Percentiles rank a stretch among this genome's conserved stretches.
These are phyloP conservation scores for Poecilobothrus nobilitatus DNA, from an alignment of 2,888 invertebrate genomes.

Conservation along the genomic window DNA sequence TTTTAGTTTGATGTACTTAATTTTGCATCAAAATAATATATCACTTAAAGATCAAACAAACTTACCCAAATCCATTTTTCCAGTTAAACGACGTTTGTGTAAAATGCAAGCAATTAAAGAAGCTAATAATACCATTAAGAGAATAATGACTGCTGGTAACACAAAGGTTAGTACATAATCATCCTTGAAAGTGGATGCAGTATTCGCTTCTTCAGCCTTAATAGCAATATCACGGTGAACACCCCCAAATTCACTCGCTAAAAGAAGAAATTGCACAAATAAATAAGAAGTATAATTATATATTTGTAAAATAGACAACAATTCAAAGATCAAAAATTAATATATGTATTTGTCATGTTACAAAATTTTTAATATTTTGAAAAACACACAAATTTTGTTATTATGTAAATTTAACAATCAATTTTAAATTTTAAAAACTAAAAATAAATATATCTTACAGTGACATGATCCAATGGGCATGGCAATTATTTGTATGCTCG, in stretches of 20 bases:
- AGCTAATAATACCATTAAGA: slow-evolving; percentile 78
- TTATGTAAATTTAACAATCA: no score
- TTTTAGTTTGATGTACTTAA: no score
- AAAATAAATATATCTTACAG: slow-evolving; percentile 34
- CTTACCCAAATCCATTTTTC: slow-evolving; percentile 68
- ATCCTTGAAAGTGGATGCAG: slow-evolving; percentile 47
- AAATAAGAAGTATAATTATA: not conserved
- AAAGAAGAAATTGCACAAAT: not conserved
- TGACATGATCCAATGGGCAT: slow-evolving; percentile 48
- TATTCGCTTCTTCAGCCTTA: slow-evolving; percentile 35
- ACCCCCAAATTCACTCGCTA: slow-evolving; percentile 32
- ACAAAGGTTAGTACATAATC: slow-evolving; percentile 75
- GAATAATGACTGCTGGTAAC: slow-evolving; percentile 79
- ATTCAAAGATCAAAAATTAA: no score
- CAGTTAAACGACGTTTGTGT: slow-evolving; percentile 73
- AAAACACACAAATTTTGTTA: no score
- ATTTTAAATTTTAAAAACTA: no score
- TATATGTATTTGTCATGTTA: no score
- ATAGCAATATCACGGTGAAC: slow-evolving; percentile 36
- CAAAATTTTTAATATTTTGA: no score
- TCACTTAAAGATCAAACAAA: not conserved
- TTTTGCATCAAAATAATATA: no score
- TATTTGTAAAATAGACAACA: not conserved
- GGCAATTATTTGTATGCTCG: slow-evolving; percentile 44
- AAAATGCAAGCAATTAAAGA: slow-evolving; percentile 80